Conservation (phyloP, 2,113 vertebrate genomes). For the Athene noctua region DNA sequence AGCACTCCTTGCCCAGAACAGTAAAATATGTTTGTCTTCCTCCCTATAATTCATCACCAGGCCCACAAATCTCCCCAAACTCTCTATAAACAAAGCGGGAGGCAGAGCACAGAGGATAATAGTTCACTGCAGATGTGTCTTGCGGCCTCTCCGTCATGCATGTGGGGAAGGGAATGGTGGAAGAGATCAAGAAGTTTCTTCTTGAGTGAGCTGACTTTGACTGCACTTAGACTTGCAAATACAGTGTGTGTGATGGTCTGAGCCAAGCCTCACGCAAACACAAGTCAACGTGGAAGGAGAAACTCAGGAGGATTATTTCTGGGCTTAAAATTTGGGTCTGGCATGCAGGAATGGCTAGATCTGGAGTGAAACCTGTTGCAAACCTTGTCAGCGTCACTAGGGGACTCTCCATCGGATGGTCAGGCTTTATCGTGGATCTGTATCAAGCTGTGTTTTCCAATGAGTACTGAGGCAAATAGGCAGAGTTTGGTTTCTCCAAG, state of each 20-base stretch:
- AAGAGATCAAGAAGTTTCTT: slow-evolving; percentile 11
- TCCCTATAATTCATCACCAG: slow-evolving; percentile 62
- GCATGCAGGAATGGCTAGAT: background rate
- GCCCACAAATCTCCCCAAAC: slow-evolving; percentile 70
- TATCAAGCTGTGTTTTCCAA: background rate
- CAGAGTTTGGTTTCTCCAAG: background rate
- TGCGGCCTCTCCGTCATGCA: background rate
- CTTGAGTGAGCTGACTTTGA: background rate
- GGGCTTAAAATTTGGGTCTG: background rate
- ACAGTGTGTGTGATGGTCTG: background rate
- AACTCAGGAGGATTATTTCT: background rate
- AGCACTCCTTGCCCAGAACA: slow-evolving; percentile 58
- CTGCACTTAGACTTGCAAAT: background rate
- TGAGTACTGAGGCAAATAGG: background rate
- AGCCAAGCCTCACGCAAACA: background rate
- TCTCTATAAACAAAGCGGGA: slow-evolving; percentile 68
- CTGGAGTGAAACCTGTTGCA: background rate
- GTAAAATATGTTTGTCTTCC: slow-evolving; percentile 71
- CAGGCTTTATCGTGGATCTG: background rate
- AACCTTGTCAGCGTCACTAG: background rate
- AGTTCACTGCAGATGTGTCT: slow-evolving; percentile 40
- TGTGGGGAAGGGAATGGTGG: background rate
- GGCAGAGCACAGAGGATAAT: slow-evolving; percentile 34
- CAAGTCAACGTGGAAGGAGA: background rate
- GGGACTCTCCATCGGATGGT: background rate